Evolutionary conservation across 2,888 invertebrate genomes (phyloP).

Genomic region (Acanthoscelides obtectus): DNA sequence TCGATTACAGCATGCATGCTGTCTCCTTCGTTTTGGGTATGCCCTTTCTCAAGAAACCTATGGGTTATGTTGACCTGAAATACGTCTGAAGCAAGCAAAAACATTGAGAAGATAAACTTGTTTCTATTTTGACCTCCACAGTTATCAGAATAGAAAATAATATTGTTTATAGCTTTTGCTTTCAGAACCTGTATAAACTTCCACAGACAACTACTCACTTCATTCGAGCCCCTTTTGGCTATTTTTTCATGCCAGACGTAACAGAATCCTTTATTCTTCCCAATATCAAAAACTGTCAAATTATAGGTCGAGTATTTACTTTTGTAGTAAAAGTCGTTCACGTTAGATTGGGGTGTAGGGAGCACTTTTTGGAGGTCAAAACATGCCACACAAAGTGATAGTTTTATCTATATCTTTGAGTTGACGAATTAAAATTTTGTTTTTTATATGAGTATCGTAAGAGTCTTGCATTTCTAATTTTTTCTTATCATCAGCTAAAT

Average conservation of each 20-base stretch:
- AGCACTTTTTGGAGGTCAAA: constrained; percentile 12
- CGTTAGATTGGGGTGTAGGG: constrained; percentile 6
- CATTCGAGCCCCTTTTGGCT: constrained; percentile 14
- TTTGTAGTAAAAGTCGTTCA: constrained; percentile 12
- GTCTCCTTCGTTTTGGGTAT: constrained; percentile 20
- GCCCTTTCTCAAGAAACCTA: constrained; percentile 14
- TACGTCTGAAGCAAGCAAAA: constrained; percentile 8
- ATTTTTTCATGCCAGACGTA: constrained; percentile 13
- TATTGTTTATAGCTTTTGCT: constrained; percentile 11
- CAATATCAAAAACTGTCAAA: constrained; percentile 11
- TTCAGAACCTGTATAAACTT: constrained; percentile 9
- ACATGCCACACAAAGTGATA: constrained; percentile 9
- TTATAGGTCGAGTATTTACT: constrained; percentile 6
- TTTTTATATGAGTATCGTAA: too few relatives aligned
- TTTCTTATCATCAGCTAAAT: too few relatives aligned
- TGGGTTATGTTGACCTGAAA: constrained; percentile 9
- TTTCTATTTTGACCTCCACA: constrained; percentile 17
- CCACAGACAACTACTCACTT: constrained; percentile 15
- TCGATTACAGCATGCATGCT: constrained; percentile 19
- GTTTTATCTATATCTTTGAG: background rate
- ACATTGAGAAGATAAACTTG: constrained; percentile 15
- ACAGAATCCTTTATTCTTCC: constrained; percentile 12
- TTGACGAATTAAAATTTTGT: too few relatives aligned
- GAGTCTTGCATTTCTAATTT: too few relatives aligned
- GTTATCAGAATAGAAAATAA: constrained; percentile 13